A percentile compares a stretch with the other conserved stretches of the same genome.
phyloP scores from a whole-genome alignment of 2,797 vertebrate genomes.

The Sus cebifrons region DNA sequence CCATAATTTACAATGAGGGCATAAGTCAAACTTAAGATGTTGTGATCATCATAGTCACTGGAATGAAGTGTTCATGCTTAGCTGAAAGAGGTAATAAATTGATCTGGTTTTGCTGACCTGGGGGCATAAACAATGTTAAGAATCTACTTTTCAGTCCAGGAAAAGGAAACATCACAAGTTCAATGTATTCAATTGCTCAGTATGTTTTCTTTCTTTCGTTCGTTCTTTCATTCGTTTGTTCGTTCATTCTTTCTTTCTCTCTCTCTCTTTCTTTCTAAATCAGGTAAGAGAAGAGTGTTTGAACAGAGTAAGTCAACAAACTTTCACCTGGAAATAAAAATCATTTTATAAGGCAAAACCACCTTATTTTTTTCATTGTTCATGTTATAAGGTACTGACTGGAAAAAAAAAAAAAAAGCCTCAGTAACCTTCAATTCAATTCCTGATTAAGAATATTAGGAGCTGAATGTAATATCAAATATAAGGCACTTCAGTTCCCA shows the following conservation, averaged over 20 bases:
- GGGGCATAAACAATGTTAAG: background rate
- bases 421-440: background rate
- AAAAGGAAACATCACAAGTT: conserved; percentile 40
- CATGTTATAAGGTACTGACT: background rate
- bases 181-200: background rate
- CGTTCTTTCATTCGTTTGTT: too few relatives aligned
- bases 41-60: conserved; percentile 48
- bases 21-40: background rate
- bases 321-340: conserved; percentile 65
- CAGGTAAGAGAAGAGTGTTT: background rate
- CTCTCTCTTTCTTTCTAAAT: background rate
- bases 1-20: conserved; percentile 8
- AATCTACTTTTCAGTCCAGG: conserved; percentile 26
- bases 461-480: conserved; percentile 51
- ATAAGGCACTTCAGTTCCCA: conserved; percentile 53
- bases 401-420: background rate
- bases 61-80: conserved; percentile 51
- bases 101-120: background rate
- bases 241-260: too few relatives aligned
- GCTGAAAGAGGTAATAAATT: conserved; percentile 12
- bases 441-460: conserved; percentile 44
- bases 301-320: conserved; percentile 30
- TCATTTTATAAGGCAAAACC: conserved; percentile 29
- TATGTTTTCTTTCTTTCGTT: background rate
- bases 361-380: conserved; percentile 38